Base-by-base conservation (phyloP, 2,113 vertebrate species). In the Tautogolabrus adspersus region DNA sequence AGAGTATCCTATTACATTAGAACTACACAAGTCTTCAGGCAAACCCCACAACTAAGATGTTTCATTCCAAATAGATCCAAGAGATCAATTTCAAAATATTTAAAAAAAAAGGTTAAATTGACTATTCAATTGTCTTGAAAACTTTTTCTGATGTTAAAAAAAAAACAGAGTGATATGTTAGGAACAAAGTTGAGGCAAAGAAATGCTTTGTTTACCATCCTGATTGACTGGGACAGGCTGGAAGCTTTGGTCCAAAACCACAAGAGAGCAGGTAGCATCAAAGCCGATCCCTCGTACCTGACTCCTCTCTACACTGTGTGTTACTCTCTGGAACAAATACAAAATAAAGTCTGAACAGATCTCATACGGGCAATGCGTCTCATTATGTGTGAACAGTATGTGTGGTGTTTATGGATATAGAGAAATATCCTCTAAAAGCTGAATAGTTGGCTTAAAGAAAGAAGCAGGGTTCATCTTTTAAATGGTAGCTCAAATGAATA, bases 251-350 rank as follows among this genome's bases (percentile, higher is more conserved):
- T 99, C 97, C 92, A 99, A 85, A 81, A 96, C 96, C 79, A 99
- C 98, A 18, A 99, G 92, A 40, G 98, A 99, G 82, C 97, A 99
- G 0, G 98, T 99, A 70, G 95, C 97, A 89, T 98, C 97, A 84
- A 99, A 99, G 0, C 97, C 98, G 23, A 99, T 72, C 9, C 97
- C 98, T 90, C 94, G 93, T 58, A 99, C 95, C 72, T 7, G 87
- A 11, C 72, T 92, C 56, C 86, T 85, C 68, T 94, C 79, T 11
- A 97, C 91, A 22, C 87, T 90, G 70, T 66, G 78, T 3, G 94
- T 94, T 56, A 99, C 93, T 83, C 92, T 94, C 98, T 99, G 94
- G 66, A 91, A 49, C 51, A 73, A 2, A 79, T 42, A 66, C 11
- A 44, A 9, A 3, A 58, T 6, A 40, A 3, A 26, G 13, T 63